Evolutionary conservation across 2,797 vertebrate species (phyloP), one percentile per base, ranked within the genome.

Genomic region (Centroberyx gerrardi): DNA sequence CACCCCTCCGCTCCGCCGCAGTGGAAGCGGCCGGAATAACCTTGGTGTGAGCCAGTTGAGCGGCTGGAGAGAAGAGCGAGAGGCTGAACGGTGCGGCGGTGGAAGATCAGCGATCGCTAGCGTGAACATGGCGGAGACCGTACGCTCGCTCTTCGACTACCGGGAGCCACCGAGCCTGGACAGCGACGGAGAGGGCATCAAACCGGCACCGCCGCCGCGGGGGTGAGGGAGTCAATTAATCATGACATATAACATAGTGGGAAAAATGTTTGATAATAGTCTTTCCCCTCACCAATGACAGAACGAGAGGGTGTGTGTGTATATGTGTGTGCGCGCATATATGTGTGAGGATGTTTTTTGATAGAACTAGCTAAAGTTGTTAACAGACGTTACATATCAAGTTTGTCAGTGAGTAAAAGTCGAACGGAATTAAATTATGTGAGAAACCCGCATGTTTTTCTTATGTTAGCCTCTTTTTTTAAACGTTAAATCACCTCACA

Each of bases 121-220:
- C 75, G 77, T 88, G 85, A 92, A 93, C 74, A 96, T 96, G 95
- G 94, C 95, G 93, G 95, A 95, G 89, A 92, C 90, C 76, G 91
- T 84, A 74, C 91, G 94, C 77, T 92, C 94, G 64, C 90, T 93
- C 76, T 92, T 90, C 79, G 95, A 96, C 83, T 92, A 93, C 90
- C 90, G 94, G 86, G 93, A 95, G 59, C 82, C 91, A 5, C 92
- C 89, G 83, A 86, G 78, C 73, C 86, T 92, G 83, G 92, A 95
- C 90, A 93, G 92, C 72, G 93, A 94, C 85, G 92, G 92, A 69
- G 94, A 95, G n/a, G 89, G 80, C 72, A 64, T 83, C 77, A 95
- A 94, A 77, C 86, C 90, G 51, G 46, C 85, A 9, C 86, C 87
- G 27, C 90, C 87, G 40, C 85, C 91, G 51, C 89, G 94, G 29